Conservation (phyloP, 2,797 vertebrate species). For the Tokudaia tokunoshimensis region DNA sequence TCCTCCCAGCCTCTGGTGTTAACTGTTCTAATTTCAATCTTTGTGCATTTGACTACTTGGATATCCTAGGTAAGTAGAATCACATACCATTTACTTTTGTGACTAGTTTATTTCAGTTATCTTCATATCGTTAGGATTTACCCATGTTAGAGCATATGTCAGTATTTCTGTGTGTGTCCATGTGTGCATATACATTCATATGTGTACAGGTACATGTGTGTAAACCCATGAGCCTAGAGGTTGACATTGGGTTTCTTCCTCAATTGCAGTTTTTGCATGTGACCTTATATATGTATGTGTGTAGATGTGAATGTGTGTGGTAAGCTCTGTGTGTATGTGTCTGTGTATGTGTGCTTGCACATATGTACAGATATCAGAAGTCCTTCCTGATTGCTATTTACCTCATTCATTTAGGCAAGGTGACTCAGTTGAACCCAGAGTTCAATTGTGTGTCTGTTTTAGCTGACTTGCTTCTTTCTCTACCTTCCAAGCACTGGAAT, state of each 20-base stretch:
- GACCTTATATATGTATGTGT: background rate
- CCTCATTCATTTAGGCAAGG: background rate
- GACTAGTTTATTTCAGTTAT: conserved; percentile 23
- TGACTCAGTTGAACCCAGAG: background rate
- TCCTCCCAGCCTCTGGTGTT: background rate
- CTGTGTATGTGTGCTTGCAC: background rate
- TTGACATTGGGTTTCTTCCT: background rate
- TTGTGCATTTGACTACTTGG: background rate
- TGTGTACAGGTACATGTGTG: background rate
- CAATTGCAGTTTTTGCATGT: background rate
- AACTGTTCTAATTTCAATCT: background rate
- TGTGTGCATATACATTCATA: background rate
- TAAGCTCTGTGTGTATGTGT: background rate
- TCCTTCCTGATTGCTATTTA: background rate
- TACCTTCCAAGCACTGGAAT: background rate
- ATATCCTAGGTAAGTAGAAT: background rate
- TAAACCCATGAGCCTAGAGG: background rate
- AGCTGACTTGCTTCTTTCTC: background rate
- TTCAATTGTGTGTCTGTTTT: background rate
- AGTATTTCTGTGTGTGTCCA: background rate
- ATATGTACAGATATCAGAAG: background rate
- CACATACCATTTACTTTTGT: background rate
- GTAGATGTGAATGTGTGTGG: background rate
- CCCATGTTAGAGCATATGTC: background rate
- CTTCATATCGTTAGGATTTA: background rate